Evolutionary conservation across 2,797 vertebrate species (phyloP).

Genomic region (Eremophila alpestris): DNA sequence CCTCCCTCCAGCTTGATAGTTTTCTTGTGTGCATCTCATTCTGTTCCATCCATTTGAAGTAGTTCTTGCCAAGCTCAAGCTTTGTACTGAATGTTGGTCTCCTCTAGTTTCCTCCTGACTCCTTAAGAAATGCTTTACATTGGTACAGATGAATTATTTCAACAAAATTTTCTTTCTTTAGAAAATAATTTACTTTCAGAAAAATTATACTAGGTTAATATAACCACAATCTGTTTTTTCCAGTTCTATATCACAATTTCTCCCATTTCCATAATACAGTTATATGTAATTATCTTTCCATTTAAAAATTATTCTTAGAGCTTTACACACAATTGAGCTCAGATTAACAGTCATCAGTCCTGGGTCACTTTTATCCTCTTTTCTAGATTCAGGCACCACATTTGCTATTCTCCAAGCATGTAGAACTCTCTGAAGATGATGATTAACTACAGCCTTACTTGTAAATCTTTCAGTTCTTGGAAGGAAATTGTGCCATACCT

Average conservation of each 20-base stretch:
- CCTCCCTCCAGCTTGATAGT: background rate
- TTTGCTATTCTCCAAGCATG: background rate
- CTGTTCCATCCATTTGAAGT: background rate
- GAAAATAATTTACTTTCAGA: background rate
- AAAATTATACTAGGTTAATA: background rate
- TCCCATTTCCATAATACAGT: background rate
- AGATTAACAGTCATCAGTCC: background rate
- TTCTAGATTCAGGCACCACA: background rate
- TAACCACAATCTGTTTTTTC: background rate
- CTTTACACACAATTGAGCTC: background rate
- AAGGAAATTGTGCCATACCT: background rate
- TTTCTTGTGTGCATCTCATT: background rate
- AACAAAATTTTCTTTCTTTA: background rate
- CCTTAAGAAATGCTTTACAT: background rate
- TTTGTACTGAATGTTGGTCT: background rate
- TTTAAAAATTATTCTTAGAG: background rate
- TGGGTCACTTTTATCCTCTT: background rate
- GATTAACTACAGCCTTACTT: background rate
- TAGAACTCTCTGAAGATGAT: background rate
- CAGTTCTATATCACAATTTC: background rate
- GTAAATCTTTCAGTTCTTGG: background rate
- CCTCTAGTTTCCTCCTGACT: background rate
- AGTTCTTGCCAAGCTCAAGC: background rate
- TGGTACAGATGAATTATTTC: background rate
- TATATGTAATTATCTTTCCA: background rate